These are phyloP conservation scores for Solenopsis invicta DNA, from an alignment of 1,140 invertebrate genomes.

Conservation along the genomic window DNA sequence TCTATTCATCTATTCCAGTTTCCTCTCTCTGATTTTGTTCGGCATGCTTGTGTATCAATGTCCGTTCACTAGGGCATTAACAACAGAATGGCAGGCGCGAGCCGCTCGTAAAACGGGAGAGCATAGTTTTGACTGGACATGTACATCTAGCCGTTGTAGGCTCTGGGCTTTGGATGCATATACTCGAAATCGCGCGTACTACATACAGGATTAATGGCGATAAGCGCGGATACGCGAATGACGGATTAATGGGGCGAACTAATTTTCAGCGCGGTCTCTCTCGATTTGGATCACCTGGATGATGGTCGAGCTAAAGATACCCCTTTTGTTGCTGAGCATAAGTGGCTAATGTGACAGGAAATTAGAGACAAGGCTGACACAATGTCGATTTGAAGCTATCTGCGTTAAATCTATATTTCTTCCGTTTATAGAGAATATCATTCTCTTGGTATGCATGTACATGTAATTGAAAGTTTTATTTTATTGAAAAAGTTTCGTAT, in stretches of 20 bases:
- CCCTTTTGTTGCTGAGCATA: neutral
- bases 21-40: constrained; percentile 25
- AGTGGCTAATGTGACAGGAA: neutral
- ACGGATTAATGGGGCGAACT: constrained; percentile 43
- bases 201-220: constrained; percentile 38
- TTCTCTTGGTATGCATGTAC: neutral
- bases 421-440: neutral
- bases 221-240: constrained; percentile 34
- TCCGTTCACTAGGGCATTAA: constrained; percentile 48
- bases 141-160: constrained; percentile 4
- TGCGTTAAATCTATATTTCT: neutral
- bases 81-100: constrained; percentile 39
- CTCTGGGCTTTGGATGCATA: neutral
- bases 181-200: constrained; percentile 22
- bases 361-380: neutral
- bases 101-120: constrained; percentile 43
- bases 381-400: neutral
- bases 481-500: neutral
- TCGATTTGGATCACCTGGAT: neutral
- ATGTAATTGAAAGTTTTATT: neutral
- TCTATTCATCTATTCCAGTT: neutral
- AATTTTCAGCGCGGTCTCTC: constrained; percentile 47
- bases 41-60: constrained; percentile 39
- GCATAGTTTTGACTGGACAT: neutral
- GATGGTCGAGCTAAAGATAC: neutral